Evolutionary conservation across 1,140 invertebrate species (phyloP), one percentile per base, ranked within the genome.

Genomic region (Tetragonula clypearis): DNA sequence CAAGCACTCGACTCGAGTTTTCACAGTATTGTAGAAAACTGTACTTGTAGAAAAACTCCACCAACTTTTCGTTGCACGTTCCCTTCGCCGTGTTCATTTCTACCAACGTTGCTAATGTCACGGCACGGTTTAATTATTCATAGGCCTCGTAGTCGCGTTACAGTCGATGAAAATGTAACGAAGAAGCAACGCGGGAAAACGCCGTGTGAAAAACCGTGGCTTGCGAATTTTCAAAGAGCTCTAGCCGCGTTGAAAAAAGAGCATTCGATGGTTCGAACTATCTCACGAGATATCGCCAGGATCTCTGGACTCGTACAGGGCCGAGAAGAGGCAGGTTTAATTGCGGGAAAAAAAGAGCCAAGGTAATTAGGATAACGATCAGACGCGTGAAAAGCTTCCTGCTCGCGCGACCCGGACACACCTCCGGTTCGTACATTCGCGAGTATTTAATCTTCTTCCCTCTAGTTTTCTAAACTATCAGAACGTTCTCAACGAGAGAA

Each of bases 321-420:
- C 0, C 4, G 1, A 6, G 4, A 56, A 6, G 8, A 21, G 60
- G 1, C 8, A 15, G 49, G 82, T 78, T 30, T 78, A 83, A 83
- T 83, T 62, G 15, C 82, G 0, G 26, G 1, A 26, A 35, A 53
- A 62, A 58, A 62, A 41, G 30, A 30, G 60, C 26, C 0, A 0
- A 65, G 26, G 21, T 72, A 65, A 72, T 79, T 35, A 62, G 68
- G 76, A 84, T 72, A 79, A 79, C 26, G 30, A 84, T 84, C 56
- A 23, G 65, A 35, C 41, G 49, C 35, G 41, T 30, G 11, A n/a
- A 71, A 84, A 62, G 23, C 35, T 78, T 79, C 74, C 75, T 78
- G 65, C 53, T 66, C 19, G 11, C 55, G 74, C 74, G 55, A 60
- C 55, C 49, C 73, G 53, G 49, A 75, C 72, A 73, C 72, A 41